Evolutionary conservation across 1,140 invertebrate genomes (phyloP), one percentile per base, ranked within the genome.

Genomic region (Drosophila mauritiana): DNA sequence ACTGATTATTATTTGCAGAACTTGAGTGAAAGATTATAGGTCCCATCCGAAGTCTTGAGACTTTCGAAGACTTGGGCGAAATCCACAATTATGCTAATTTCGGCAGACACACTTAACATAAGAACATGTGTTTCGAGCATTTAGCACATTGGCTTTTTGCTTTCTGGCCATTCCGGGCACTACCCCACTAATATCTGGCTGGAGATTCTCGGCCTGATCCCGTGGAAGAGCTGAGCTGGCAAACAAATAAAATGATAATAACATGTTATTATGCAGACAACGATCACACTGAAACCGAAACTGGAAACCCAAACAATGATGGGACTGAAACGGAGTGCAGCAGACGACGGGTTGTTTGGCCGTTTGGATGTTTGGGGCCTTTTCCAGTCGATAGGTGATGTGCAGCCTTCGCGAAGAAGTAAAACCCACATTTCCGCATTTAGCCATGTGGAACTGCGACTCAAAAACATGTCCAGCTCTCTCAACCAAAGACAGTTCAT

Each of bases 171-270:
- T 22, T 22, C 20, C 20, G 20, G n/a, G 20, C 45, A 40, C 37
- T 39, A 8, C 53, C 37, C 27, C 31, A 31, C 20, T 31, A 31
- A 49, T 48, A 64, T 43, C 37, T n/a, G 43, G 54, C 45, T 46
- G 53, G 31, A 64, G 57, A 45, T 55, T 55, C 57, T 37, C 31
- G 10, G 37, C 17, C n/a, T 54, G 59, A 54, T 63, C 58, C 51
- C 51, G 51, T 31, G 31, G 55, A 52, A 68, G 54, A 58, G 31
- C 54, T 63, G 64, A 75, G 69, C 69, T 82, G 68, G 51, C 76
- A 82, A 86, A 78, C 82, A 86, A 88, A 89, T 74, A 73, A 74
- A 80, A 86, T 73, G 85, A 90, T 90, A 89, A 90, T 90, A 76
- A 84, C 80, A 90, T 69, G 80, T 90, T 78, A 90, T 90, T 90